Evolutionary conservation across 2,113 vertebrate species (phyloP), one percentile per base, ranked within the genome.

Genomic region (Anser cygnoides): DNA sequence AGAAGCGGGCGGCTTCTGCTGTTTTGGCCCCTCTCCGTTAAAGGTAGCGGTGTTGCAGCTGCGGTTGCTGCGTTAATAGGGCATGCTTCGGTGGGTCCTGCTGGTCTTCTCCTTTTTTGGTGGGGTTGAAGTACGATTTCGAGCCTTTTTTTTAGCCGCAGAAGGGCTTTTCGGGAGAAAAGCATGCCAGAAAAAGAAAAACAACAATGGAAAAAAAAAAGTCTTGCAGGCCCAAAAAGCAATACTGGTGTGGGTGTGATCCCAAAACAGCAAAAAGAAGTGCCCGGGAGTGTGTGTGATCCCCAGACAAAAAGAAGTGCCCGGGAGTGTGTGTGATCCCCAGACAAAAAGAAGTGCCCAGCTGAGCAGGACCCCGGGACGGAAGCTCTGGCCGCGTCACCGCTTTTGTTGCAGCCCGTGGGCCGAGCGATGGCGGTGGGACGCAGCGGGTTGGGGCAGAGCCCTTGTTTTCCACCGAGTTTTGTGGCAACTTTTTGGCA

Each of bases 361-460:
- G 8, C 41, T 35, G 55, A 5, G 58, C 23, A 39, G 29, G 21
- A 74, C 21, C 77, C 62, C 37, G 65, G 62, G 82, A 9, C 2
- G 7, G 82, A 52, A 80, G 23, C 80, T 37, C 16, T 5, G 1
- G 41, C 23, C 1, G 62, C 2, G 6, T 23, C 49, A 1, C 66
- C 29, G 66, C 16, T 10, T 8, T 29, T 8, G 0, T 11, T 3
- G 82, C 23, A 29, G 78, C 29, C 52, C 12, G 0, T 5, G 11
- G 1, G 80, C 7, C 58, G 0, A 0, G 87, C 2, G 71, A 1
- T 35, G 76, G 35, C 15, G 3, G 41, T 2, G 78, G 89, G 65
- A 49, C 16, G 17, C 26, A 26, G 1, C 28, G 50, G 2, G 2
- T 0, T 3, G 92, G 55, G 13, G 54, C 2, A 31, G 77, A 61